These are phyloP conservation scores for Trachemys scripta DNA, from an alignment of 2,113 vertebrate species.

Conservation along the genomic window DNA sequence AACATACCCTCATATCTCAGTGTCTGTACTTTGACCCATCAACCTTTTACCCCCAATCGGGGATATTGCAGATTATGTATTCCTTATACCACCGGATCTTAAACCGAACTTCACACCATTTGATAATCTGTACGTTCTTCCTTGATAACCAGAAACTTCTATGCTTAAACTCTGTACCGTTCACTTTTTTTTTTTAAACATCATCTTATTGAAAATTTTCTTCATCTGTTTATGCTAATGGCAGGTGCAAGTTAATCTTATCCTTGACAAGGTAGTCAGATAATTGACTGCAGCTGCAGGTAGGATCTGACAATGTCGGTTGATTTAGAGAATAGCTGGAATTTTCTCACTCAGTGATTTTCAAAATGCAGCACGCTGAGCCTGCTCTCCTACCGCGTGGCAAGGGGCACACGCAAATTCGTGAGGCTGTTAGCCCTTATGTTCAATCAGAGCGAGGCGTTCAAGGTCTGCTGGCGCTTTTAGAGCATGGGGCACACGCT, in stretches of 20 bases:
- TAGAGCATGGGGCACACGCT: background rate
- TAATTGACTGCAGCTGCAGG: background rate
- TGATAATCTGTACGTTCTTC: too few relatives aligned
- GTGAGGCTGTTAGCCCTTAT: background rate
- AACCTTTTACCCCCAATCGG: too few relatives aligned
- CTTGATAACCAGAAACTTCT: too few relatives aligned
- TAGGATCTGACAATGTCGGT: background rate
- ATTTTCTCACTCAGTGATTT: background rate
- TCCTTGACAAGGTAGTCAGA: background rate
- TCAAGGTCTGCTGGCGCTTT: background rate
- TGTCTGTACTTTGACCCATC: too few relatives aligned
- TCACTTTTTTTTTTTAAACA: too few relatives aligned
- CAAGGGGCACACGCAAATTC: background rate
- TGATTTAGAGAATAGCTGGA: background rate
- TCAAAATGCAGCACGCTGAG: background rate
- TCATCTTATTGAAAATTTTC: too few relatives aligned
- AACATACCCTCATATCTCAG: too few relatives aligned
- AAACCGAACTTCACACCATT: too few relatives aligned
- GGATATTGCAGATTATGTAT: too few relatives aligned
- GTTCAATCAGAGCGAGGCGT: fast-evolving
- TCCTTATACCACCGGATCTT: too few relatives aligned
- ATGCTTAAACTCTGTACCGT: too few relatives aligned
- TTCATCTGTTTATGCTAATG: background rate
- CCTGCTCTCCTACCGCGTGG: background rate
- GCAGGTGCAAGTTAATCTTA: background rate